Conservation (phyloP, 2,113 vertebrate genomes). For the Ceratotherium simum region DNA sequence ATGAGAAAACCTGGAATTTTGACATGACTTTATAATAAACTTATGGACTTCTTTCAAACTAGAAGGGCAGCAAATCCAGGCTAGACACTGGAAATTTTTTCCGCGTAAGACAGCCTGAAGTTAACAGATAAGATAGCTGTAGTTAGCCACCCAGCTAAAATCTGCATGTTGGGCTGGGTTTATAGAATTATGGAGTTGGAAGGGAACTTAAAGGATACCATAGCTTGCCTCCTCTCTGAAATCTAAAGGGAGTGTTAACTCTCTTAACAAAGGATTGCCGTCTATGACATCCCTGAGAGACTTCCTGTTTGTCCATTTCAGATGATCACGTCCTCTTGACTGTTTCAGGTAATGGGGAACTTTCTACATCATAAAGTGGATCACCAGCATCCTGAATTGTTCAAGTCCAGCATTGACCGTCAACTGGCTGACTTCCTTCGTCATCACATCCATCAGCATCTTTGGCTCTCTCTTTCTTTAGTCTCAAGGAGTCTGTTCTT, state of each 20-base stretch:
- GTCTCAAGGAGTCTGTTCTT: not conserved
- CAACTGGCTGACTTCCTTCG: not conserved
- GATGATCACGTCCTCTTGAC: not conserved
- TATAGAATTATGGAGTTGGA: not conserved
- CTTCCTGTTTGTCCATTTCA: not conserved
- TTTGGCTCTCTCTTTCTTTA: not conserved
- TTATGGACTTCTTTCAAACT: conserved; percentile 15
- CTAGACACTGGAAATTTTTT: not conserved
- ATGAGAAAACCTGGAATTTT: not conserved
- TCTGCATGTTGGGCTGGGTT: not conserved
- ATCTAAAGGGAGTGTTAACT: not conserved
- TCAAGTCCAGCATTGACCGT: not conserved
- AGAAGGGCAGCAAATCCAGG: not conserved
- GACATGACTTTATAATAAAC: not conserved
- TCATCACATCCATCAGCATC: not conserved
- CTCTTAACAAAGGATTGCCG: not conserved
- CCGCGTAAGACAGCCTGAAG: not conserved
- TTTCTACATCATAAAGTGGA: not conserved
- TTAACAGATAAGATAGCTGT: not conserved
- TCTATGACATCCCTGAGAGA: not conserved
- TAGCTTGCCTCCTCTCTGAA: not conserved
- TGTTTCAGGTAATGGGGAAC: not conserved
- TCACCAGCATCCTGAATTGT: not conserved
- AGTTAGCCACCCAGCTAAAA: not conserved
- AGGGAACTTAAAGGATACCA: not conserved